phyloP scores from a whole-genome alignment of 2,888 invertebrate genomes.

The Beris chalybata region DNA sequence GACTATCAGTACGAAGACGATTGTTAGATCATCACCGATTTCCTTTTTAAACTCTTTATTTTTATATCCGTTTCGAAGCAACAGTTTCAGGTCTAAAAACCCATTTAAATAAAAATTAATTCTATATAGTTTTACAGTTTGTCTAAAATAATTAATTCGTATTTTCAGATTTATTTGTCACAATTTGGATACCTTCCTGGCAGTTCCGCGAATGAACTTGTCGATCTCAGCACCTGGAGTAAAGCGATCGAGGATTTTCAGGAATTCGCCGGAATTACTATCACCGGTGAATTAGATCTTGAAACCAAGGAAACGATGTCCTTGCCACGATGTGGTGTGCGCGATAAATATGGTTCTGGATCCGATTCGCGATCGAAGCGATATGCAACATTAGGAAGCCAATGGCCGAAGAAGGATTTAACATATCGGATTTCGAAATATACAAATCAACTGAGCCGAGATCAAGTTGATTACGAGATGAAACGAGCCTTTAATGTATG shows the following conservation, averaged over 20 bases:
- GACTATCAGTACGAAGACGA: no score
- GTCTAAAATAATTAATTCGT: no score
- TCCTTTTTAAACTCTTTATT: no score
- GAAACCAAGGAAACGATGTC: slow-evolving; percentile 80
- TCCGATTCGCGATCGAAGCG: slow-evolving; percentile 79
- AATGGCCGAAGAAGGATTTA: slow-evolving; percentile 89
- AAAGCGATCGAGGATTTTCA: slow-evolving; percentile 87
- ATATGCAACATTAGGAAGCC: slow-evolving; percentile 93
- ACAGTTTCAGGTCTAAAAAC: no score
- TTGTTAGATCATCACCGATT: no score
- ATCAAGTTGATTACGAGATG: slow-evolving; percentile 77
- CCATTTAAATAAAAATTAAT: no score
- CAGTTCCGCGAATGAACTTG: slow-evolving; percentile 75
- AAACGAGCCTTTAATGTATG: slow-evolving; percentile 84
- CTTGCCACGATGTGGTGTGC: slow-evolving; percentile 86
- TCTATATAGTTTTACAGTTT: no score
- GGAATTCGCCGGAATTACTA: slow-evolving; percentile 83
- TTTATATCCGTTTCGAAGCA: no score
- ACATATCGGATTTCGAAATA: slow-evolving; percentile 91
- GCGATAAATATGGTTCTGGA: slow-evolving; percentile 84
- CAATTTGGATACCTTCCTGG: slow-evolving; percentile 84
- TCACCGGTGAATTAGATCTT: slow-evolving; percentile 83
- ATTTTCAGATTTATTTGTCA: slow-evolving; percentile 83
- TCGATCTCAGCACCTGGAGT: slow-evolving; percentile 74
- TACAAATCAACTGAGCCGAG: slow-evolving; percentile 70